phyloP scores from a whole-genome alignment of 2,113 vertebrate genomes.

The Melanostigma gelatinosum region DNA sequence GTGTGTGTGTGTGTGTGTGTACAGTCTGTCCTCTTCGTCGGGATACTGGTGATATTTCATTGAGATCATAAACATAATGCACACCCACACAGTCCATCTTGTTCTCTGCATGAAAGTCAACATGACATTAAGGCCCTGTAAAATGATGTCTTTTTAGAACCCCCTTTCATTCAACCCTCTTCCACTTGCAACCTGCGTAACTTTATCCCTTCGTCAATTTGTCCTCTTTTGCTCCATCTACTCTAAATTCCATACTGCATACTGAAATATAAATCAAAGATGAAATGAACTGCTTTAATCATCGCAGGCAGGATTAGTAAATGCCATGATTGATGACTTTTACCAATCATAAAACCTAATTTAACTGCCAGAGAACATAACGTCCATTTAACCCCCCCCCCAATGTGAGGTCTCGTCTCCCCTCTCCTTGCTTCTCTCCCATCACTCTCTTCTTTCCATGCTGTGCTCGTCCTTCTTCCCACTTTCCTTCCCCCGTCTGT shows the following conservation, averaged over 20 bases:
- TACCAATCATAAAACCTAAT: background rate
- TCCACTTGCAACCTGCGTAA: background rate
- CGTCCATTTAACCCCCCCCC: slow-evolving; percentile 6
- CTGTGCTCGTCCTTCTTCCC: slow-evolving; percentile 2
- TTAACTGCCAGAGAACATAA: background rate
- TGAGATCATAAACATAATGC: slow-evolving; percentile 45
- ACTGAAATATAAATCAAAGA: slow-evolving; percentile 5
- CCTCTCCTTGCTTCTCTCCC: background rate
- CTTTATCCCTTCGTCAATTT: background rate
- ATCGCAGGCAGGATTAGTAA: background rate
- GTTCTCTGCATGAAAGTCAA: slow-evolving; percentile 23
- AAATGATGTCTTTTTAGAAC: background rate
- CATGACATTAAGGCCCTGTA: background rate
- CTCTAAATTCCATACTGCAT: background rate
- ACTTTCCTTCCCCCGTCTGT: slow-evolving; percentile 9
- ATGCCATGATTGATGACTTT: background rate
- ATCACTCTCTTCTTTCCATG: background rate
- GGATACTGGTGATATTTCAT: slow-evolving; percentile 32
- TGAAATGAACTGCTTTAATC: background rate
- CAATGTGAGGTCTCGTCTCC: background rate
- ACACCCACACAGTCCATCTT: slow-evolving; percentile 30
- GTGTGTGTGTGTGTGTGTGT: slow-evolving; percentile 15
- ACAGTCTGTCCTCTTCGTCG: slow-evolving; percentile 2
- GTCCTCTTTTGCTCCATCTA: background rate
- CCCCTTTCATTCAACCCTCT: background rate